These are phyloP conservation scores for Polypedilum pembai DNA, from an alignment of 1,140 invertebrate species.

Conservation along the genomic window DNA sequence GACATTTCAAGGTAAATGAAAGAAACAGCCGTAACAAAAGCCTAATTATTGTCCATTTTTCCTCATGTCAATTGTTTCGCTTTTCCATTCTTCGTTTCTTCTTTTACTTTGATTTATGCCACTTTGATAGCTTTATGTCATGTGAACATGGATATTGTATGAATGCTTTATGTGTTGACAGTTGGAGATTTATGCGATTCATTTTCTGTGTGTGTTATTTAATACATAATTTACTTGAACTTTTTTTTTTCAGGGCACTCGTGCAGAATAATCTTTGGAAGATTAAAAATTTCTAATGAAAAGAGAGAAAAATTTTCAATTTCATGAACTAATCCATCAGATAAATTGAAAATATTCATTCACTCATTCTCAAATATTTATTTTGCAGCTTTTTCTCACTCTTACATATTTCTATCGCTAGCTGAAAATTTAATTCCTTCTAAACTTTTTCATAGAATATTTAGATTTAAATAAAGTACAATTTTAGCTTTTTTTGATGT, in stretches of 20 bases:
- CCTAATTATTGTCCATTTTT: conserved; percentile 26
- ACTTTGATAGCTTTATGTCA: conserved; percentile 23
- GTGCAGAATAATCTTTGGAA: too few relatives aligned
- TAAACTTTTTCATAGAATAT: too few relatives aligned
- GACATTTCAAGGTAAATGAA: conserved; percentile 11
- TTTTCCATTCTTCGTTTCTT: background rate
- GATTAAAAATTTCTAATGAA: too few relatives aligned
- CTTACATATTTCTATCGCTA: too few relatives aligned
- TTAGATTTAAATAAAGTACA: too few relatives aligned
- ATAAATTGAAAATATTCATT: conserved; percentile 15
- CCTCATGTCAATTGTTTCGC: conserved; percentile 23
- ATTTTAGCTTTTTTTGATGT: too few relatives aligned
- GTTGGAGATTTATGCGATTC: conserved; percentile 16
- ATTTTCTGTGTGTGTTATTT: background rate
- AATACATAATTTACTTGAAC: too few relatives aligned
- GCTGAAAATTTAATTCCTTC: too few relatives aligned
- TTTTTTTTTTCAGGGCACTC: too few relatives aligned
- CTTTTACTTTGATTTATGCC: conserved; percentile 7
- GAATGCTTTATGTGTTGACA: conserved; percentile 17
- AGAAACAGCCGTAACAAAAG: background rate
- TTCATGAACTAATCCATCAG: background rate
- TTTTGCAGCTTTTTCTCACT: background rate
- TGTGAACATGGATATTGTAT: conserved; percentile 12
- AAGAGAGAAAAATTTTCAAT: background rate
- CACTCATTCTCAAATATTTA: background rate